These are phyloP conservation scores for Choloepus didactylus DNA, from an alignment of 2,797 vertebrate genomes.

Conservation along the genomic window DNA sequence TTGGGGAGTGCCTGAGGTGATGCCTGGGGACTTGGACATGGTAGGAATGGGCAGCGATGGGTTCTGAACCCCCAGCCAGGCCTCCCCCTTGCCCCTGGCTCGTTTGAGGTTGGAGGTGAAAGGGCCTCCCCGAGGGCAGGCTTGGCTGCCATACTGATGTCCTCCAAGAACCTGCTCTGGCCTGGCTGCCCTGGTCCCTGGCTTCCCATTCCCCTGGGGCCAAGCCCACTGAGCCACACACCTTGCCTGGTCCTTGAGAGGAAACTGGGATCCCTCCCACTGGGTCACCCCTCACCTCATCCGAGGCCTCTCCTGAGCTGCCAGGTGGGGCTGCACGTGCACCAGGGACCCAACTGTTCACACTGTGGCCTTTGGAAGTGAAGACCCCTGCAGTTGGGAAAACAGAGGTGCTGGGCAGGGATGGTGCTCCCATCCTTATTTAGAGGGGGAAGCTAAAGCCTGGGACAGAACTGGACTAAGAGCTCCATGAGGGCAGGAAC, in stretches of 20 bases:
- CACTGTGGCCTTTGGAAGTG: neutral
- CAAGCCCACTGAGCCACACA: neutral
- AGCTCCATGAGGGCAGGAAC: neutral
- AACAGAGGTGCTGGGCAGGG: neutral
- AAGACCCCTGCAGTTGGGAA: neutral
- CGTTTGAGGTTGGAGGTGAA: neutral
- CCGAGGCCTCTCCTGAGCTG: neutral
- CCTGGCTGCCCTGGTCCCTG: neutral
- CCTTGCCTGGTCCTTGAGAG: neutral
- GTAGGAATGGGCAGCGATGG: neutral
- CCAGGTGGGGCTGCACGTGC: neutral
- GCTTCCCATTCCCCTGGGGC: neutral
- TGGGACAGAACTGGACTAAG: neutral
- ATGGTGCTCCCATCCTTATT: neutral
- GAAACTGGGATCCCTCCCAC: neutral
- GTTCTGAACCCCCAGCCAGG: neutral
- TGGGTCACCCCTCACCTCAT: neutral
- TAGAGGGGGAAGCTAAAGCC: neutral
- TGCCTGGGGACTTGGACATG: accelerated
- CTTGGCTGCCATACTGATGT: neutral
- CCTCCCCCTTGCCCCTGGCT: neutral
- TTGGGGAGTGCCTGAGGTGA: too few species aligned
- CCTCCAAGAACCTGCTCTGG: neutral
- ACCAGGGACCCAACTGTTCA: neutral
- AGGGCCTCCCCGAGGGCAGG: neutral